Percentiles rank a stretch among this genome's conserved stretches.
phyloP scores from a whole-genome alignment of 2,113 vertebrate species.

The Alethe diademata region DNA sequence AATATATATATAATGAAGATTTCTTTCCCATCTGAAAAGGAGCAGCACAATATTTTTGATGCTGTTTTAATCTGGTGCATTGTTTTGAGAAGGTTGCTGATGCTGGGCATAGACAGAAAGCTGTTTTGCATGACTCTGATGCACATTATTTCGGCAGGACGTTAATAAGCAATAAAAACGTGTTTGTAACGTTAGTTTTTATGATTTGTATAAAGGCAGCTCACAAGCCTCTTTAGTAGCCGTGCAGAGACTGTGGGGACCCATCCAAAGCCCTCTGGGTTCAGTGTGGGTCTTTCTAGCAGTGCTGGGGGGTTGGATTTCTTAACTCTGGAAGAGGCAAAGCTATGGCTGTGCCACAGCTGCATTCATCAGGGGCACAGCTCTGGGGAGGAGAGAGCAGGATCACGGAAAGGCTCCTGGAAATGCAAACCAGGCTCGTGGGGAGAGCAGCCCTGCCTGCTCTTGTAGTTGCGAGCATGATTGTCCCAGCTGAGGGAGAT shows the following conservation, averaged over 20 bases:
- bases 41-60: neutral
- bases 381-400: neutral
- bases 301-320: neutral
- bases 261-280: neutral
- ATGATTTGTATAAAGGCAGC: neutral
- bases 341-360: accelerated
- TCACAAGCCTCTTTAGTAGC: neutral
- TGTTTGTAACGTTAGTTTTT: neutral
- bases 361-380: neutral
- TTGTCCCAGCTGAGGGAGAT: accelerated
- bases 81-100: neutral
- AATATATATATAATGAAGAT: neutral
- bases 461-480: accelerated
- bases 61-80: neutral
- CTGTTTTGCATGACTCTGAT: neutral
- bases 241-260: neutral
- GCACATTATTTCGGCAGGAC: neutral
- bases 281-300: neutral
- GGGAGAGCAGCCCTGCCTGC: neutral
- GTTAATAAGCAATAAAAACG: neutral
- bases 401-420: neutral
- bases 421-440: neutral
- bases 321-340: neutral
- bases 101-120: neutral
- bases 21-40: neutral